phyloP scores from a whole-genome alignment of 2,113 vertebrate genomes.

The Chionomys nivalis region DNA sequence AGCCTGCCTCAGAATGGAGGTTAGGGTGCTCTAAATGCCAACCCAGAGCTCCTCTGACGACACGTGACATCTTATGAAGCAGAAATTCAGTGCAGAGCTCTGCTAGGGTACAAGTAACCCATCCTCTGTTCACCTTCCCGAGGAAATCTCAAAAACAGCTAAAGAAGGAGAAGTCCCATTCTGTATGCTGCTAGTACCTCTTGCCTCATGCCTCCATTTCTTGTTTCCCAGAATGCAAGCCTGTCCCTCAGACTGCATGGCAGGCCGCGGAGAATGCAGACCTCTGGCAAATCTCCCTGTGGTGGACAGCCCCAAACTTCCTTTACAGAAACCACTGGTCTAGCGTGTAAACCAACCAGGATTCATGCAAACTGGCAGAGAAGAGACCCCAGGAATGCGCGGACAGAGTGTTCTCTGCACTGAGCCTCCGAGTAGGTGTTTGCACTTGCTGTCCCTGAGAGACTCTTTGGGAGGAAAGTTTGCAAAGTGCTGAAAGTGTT shows the following conservation, averaged over 20 bases:
- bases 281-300: not conserved
- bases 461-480: constrained; percentile 46
- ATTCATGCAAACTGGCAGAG: not conserved
- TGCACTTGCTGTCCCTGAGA: not conserved
- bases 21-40: not conserved
- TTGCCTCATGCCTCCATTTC: not conserved
- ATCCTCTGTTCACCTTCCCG: accelerated
- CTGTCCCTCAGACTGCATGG: not conserved
- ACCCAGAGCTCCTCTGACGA: not conserved
- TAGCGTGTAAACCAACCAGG: not conserved
- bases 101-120: not conserved
- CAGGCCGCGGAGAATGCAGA: not conserved
- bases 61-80: not conserved
- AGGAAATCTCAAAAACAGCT: not conserved
- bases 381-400: not conserved
- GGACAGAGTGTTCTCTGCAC: not conserved
- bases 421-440: not conserved
- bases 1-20: not conserved
- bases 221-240: not conserved
- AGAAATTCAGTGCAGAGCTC: not conserved
- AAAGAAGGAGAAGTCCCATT: not conserved
- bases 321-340: not conserved
- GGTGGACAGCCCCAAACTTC: not conserved
- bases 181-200: not conserved
- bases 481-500: constrained; percentile 55